A percentile compares a stretch with the other conserved stretches of the same genome.
Evolutionary conservation across 2,797 vertebrate genomes (phyloP).

Genomic region (Melanotaenia boesemani): DNA sequence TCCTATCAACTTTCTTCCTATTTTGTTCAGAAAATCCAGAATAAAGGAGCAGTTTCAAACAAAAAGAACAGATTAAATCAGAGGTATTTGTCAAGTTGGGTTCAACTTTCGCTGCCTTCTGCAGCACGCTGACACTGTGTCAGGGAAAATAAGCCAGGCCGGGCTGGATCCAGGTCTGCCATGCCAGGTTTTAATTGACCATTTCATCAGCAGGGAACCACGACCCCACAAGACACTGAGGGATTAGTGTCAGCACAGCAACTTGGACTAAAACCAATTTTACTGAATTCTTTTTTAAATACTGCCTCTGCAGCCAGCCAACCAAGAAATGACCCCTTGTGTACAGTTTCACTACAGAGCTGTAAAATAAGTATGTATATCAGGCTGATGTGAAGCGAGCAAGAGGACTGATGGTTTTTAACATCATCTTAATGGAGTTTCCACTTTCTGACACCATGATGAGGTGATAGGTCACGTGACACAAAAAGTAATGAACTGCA

Average conservation of each 20-base stretch:
- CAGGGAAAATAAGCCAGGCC: conserved; percentile 10
- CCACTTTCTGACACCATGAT: not conserved
- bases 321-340: conserved; percentile 20
- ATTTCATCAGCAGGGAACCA: conserved; percentile 27
- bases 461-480: conserved; percentile 11
- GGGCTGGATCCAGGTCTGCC: not conserved
- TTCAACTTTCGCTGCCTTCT: not conserved
- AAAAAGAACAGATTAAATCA: not conserved
- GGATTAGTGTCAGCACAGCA: conserved; percentile 61
- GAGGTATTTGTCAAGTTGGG: not conserved
- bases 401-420: conserved; percentile 19
- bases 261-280: conserved; percentile 8
- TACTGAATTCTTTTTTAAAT: conserved; percentile 3
- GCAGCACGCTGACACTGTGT: conserved; percentile 6
- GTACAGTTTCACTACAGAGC: not conserved
- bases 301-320: conserved; percentile 1
- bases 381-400: not conserved
- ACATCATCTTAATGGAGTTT: conserved; percentile 28
- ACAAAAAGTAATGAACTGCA: not conserved
- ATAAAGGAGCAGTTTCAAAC: not conserved
- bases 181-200: conserved; percentile 58
- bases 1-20: too few relatives aligned
- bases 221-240: conserved; percentile 15
- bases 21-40: not conserved
- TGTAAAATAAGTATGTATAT: too few relatives aligned